Base-by-base conservation (phyloP, 37 sponge, comb jelly and placozoan genomes). In the Eunapius fragilis region DNA sequence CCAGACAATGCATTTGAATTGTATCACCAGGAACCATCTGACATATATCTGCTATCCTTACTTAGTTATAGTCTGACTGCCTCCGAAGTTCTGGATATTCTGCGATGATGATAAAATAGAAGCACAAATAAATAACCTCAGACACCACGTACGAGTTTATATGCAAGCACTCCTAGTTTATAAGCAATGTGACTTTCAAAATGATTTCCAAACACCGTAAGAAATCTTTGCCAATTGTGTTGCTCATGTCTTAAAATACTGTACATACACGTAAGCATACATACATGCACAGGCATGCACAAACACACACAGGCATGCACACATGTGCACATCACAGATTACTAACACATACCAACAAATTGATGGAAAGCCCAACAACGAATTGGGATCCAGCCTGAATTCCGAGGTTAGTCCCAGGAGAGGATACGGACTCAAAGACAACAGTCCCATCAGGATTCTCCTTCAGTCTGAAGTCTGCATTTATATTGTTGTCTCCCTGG, bases 371-470 rank as follows among this genome's bases (percentile, higher is more conserved):
- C 22, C 81, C 70, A 3, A 28, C 70, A 24, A 71, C 75, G 2
- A 41, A 35, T 76, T 35, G 45, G 4, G 30, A 31, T 31, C 72
- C 72, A 19, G 31, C 37, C 22, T 77, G 25, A 9, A 87, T 88
- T 24, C 79, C 83, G 19, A 92, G 30, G 37, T 76, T 85, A 34
- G 24, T 31, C 19, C 85, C 88, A 41, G 81, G 86, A 31, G 5
- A 28, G 10, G 70, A 71, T 31, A 85, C 92, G 31, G 73, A 80
- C 80, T 88, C 89, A 71, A 92, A 88, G 23, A 58, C 68, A 24
- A 81, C 73, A 31, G 89, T 80, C 2, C 92, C 92, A 85, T 92
- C 89, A 38, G 71, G 41, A 25, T 78, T 88, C 80, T 92, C 92
- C 67, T 80, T 81, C 34, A 88, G 27, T 22, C 89, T 25, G 78